Evolutionary conservation across 37 sponge, comb jelly and placozoan species (phyloP), one percentile per base, ranked within the genome.

Genomic region (Crambe crambe): DNA sequence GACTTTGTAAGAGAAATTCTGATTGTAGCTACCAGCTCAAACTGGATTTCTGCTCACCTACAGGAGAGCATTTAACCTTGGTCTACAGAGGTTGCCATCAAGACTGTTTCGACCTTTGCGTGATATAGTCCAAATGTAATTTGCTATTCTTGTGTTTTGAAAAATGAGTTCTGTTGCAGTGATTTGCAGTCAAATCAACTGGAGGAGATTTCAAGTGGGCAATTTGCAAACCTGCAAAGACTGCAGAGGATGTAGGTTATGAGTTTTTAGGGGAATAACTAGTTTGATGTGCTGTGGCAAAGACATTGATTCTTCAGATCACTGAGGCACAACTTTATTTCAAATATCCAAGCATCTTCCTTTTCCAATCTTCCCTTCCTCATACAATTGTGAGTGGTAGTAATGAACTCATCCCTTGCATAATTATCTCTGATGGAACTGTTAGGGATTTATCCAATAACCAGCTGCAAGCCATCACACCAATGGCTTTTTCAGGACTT

Each of bases 181-280:
- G 74, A 73, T 42, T 62, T 78, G 66, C 37, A 35, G 3, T 26
- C 37, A 3, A 85, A 77, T 35, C 69, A 42, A 10, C 54, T 85
- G 42, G 63, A 54, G 15, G 34, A 41, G 25, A 68, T 85, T 42
- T 21, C 31, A 9, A 34, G n/a, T 2, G 72, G 56, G 1, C 40
- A 69, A 5, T 85, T 85, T 37, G 25, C 25, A 34, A 32, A 41
- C 5, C 60, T 85, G 4, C 41, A 60, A 8, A 47, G 77, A 2
- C 29, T 85, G 47, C 54, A 54, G 54, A 51, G 76, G 41, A 58
- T 85, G 85, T 65, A n/a, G 39, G 37, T 80, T 3, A 25, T 3
- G 38, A 21, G 63, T 25, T 62, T 8, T 62, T 35, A 37, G 37
- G 20, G 6, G 5, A 68, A 4, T 37, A 37, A 37, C 37, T 4